Base-by-base conservation (phyloP, 2,797 vertebrate species). In the Sebastes nivosus region DNA sequence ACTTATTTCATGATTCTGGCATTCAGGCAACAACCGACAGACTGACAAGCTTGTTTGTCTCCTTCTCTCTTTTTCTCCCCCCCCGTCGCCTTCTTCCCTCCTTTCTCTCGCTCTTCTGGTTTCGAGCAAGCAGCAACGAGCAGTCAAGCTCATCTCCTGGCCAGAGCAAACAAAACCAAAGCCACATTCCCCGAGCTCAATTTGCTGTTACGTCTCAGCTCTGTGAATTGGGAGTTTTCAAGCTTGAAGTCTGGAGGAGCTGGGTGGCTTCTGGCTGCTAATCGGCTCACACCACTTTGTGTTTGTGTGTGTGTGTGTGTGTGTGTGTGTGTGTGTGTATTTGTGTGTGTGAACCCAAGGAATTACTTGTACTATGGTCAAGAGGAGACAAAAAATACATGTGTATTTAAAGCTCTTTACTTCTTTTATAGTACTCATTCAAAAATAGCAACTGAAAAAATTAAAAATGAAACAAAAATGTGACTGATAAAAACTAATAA, bases 131-230 rank as follows among this genome's bases (percentile, higher is more conserved):
- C 93, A 94, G 91, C 94, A 93, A 93, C 68, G 83, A 95, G 93
- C 95, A 96, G 94, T 95, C 92, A 96, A 95, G 95, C 95, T 96
- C 94, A 96, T 96, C 96, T 96, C 95, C 95, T 94, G 93, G 94
- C 95, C 95, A 96, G 94, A 95, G 93, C 94, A 96, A 96, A 96
- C 95, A 96, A 96, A 96, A 95, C 91, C 88, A 90, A 91, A 94
- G 89, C 93, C 93, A 94, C 96, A 96, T 96, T 96, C 95, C 95
- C 95, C 92, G 52, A 95, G 94, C 96, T 96, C 95, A 96, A 96
- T 96, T 96, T 96, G 94, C 95, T 96, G 96, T 96, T 96, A 95
- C 92, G 92, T 95, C 88, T 95, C 91, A 94, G 94, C 93, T 95
- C 91, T 95, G 93, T 93, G 95, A 93, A 95, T 95, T 95, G 94